phyloP scores from a whole-genome alignment of 2,888 invertebrate species.

The Hyposoter dolosus region DNA sequence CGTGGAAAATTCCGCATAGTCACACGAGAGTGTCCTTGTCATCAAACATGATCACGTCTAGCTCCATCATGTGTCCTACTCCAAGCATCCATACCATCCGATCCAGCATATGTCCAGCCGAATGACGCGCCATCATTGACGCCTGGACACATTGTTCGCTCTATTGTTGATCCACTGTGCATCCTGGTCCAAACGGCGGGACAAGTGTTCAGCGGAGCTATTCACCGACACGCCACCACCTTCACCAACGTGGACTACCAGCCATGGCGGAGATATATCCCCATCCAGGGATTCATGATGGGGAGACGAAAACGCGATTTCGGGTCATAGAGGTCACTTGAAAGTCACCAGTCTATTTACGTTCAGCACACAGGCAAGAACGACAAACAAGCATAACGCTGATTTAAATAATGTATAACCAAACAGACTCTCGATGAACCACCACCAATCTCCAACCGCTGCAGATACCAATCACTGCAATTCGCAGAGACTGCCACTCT shows the following conservation, averaged over 20 bases:
- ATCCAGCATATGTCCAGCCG: constrained; percentile 4
- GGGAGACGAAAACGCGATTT: constrained; percentile 43
- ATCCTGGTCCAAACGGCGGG: background rate
- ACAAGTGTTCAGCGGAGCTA: background rate
- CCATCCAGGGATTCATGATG: background rate
- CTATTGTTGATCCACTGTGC: constrained; percentile 23
- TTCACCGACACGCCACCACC: constrained; percentile 26
- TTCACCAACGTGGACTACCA: background rate
- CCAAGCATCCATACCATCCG: background rate
- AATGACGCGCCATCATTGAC: constrained; percentile 32
- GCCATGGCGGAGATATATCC: background rate
- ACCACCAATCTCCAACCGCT: constrained; percentile 55
- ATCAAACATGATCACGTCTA: background rate
- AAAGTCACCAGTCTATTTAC: constrained; percentile 74
- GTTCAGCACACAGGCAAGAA: constrained; percentile 75
- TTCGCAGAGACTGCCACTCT: constrained; percentile 8
- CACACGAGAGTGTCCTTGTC: background rate
- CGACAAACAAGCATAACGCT: constrained; percentile 77
- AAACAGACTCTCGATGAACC: constrained; percentile 74
- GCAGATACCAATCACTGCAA: background rate
- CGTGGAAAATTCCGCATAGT: background rate
- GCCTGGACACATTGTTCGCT: constrained; percentile 27
- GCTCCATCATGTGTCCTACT: background rate
- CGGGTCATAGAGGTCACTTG: constrained; percentile 25
- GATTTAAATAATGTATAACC: constrained; percentile 80